Percentiles rank a stretch among this genome's conserved stretches.
These are phyloP conservation scores for Manacus vitellinus DNA, from an alignment of 2,113 vertebrate species.

Conservation along the genomic window DNA sequence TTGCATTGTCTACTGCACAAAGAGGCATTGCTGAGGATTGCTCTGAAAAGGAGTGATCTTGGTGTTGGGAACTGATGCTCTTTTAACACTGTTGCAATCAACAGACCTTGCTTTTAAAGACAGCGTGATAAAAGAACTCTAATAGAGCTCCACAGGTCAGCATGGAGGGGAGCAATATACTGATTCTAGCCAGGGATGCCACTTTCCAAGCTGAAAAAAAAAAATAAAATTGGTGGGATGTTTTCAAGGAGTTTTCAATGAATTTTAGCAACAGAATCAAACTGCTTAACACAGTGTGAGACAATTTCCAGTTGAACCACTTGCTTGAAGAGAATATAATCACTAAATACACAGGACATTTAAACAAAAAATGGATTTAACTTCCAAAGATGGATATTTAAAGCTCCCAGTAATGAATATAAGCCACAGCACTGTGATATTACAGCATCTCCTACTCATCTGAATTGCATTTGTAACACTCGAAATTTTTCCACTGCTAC, in stretches of 20 bases:
- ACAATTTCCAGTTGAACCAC: not conserved
- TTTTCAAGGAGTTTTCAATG: not conserved
- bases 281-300: not conserved
- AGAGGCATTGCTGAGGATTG: constrained; percentile 62
- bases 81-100: constrained; percentile 66
- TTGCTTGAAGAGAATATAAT: not conserved
- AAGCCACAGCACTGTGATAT: not conserved
- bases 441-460: not conserved
- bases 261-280: not conserved
- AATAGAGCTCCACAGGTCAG: constrained; percentile 6
- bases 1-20: constrained; percentile 80
- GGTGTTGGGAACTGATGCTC: constrained; percentile 60
- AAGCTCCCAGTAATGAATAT: not conserved
- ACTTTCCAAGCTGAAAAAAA: not conserved
- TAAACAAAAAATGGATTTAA: not conserved
- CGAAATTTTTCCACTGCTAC: not conserved
- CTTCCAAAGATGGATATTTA: not conserved
- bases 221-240: not conserved
- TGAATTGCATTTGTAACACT: not conserved
- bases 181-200: not conserved
- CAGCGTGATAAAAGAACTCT: not conserved
- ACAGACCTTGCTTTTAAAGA: constrained; percentile 34
- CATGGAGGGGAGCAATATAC: not conserved
- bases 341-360: not conserved
- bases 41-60: constrained; percentile 62